Conservation (phyloP, 2,797 vertebrate species). For the Liparis tanakae region DNA sequence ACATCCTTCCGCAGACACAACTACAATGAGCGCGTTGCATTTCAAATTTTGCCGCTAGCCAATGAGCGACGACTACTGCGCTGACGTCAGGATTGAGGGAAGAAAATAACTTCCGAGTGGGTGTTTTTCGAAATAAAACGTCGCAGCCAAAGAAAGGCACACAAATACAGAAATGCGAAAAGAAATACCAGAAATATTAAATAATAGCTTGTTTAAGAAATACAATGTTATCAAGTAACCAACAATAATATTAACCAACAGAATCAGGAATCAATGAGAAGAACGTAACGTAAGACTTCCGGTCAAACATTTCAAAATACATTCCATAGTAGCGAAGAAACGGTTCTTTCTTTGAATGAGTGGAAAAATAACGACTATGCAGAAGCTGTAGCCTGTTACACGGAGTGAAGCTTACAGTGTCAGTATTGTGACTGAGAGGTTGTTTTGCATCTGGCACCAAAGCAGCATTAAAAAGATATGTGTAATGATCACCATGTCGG, state of each 20-base stretch:
- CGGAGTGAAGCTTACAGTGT: neutral
- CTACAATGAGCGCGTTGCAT: conserved; percentile 57
- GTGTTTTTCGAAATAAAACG: conserved; percentile 52
- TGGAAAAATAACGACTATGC: conserved; percentile 52
- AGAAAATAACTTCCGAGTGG: neutral
- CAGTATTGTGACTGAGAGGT: neutral
- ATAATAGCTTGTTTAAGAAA: neutral
- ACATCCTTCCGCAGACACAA: conserved; percentile 10
- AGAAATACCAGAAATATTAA: neutral
- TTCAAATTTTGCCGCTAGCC: conserved; percentile 84
- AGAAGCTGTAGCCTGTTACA: fast-evolving
- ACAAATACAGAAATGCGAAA: neutral
- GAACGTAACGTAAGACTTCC: conserved; percentile 16
- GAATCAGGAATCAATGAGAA: fast-evolving
- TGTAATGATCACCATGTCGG: neutral
- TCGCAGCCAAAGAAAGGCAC: neutral
- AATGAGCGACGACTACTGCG: conserved; percentile 65
- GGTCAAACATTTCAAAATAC: conserved; percentile 46
- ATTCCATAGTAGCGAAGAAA: neutral
- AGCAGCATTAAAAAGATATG: neutral
- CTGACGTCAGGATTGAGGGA: neutral
- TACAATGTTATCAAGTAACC: fast-evolving
- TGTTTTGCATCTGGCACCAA: neutral
- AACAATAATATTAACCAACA: fast-evolving
- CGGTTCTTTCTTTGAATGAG: neutral